phyloP scores from a whole-genome alignment of 2,888 invertebrate species.

The Dioctria linearis region DNA sequence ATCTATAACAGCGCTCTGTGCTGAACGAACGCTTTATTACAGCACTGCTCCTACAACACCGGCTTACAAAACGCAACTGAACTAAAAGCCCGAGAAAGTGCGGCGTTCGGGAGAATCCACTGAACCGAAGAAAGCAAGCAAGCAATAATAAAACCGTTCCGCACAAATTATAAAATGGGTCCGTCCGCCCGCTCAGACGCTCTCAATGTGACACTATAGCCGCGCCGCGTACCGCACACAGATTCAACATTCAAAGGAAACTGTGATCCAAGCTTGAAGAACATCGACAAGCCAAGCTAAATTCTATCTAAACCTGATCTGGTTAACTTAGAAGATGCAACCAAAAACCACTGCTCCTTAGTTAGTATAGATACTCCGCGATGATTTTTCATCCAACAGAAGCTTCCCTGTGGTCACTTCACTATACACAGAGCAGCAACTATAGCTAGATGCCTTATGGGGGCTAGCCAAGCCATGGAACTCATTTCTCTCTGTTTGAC shows the following conservation, averaged over 20 bases:
- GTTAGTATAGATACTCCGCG: no score
- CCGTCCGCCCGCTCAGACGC: conserved; percentile 10
- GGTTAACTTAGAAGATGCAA: no score
- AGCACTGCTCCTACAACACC: conserved; percentile 49
- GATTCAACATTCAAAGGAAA: background rate
- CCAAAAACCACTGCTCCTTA: no score
- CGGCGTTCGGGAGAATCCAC: conserved; percentile 23
- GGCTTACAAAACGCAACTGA: conserved; percentile 53
- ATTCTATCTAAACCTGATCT: background rate
- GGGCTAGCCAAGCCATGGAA: no score
- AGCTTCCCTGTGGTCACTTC: no score
- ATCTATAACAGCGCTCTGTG: conserved; percentile 22
- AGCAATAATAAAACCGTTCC: conserved; percentile 2
- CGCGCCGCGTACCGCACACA: background rate
- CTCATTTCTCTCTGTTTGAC: no score
- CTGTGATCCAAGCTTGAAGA: background rate
- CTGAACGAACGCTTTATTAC: conserved; percentile 20
- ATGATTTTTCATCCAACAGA: no score
- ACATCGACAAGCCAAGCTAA: background rate
- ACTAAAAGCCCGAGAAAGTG: background rate
- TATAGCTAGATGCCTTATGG: no score
- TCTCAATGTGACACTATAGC: background rate
- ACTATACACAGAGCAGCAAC: no score
- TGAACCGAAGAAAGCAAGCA: conserved; percentile 31
- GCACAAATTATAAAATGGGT: conserved; percentile 6